Evolutionary conservation across 1,140 invertebrate species (phyloP), one percentile per base, ranked within the genome.

Genomic region (Bombus affinis): DNA sequence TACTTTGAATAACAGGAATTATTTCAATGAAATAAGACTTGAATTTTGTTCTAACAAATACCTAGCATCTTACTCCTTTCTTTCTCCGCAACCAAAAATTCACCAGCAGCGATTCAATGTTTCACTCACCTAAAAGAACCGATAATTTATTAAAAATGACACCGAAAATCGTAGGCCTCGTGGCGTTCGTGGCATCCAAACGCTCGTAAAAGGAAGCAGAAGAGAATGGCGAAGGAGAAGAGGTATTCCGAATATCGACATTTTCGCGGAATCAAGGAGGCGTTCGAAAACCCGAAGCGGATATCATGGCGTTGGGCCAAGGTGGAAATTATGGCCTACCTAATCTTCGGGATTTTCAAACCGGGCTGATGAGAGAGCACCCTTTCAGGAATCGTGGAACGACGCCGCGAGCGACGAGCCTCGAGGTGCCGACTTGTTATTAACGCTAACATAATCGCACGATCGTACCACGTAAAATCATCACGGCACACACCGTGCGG

Each of bases 361-460:
- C 81, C 71, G 66, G 72, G 28, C 8, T 32, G 44, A 28, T 5
- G 42, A n/a, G 18, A 32, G n/a, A 35, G 70, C 44, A 66, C 39
- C 78, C 68, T 82, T 53, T 72, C 15, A 8, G 70, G 39, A 9
- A 53, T 57, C 18, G 18, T 13, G 71, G 72, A 86, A 88, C 87
- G 74, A 62, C 1, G 83, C 81, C 86, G 35, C 81, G n/a, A 85
- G 86, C 84, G 39, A 57, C 57, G 79, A 59, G 39, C 77, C 65
- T 87, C 68, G 73, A 88, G 79, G 68, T 77, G 86, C 92, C 92
- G 92, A 90, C 91, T 93, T 93, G 88, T 93, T 91, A 93, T 92
- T 93, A 93, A 86, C 83, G 86, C 88, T 92, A 88, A 78, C 87
- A 83, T 91, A 92, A 93, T 92, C 88, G 90, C 47, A 35, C 86